These are phyloP conservation scores for Poicephalus meyeri DNA, from an alignment of 2,113 vertebrate genomes.

Conservation along the genomic window DNA sequence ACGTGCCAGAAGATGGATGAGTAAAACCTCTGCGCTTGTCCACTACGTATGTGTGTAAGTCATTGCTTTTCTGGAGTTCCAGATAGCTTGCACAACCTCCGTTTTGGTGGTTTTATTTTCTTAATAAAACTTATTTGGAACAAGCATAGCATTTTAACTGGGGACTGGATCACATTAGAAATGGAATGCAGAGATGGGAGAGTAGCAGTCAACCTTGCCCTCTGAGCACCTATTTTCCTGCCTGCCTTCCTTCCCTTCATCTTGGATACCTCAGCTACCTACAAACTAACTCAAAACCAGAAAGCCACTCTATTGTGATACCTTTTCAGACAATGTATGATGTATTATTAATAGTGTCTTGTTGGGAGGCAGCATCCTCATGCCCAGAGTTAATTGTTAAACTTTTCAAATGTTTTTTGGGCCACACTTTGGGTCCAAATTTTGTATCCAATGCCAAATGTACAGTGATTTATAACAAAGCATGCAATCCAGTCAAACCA, in stretches of 20 bases:
- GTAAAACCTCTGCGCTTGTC: neutral
- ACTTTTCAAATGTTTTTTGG: neutral
- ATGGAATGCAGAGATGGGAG: neutral
- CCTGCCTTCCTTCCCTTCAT: neutral
- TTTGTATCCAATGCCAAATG: neutral
- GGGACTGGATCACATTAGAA: constrained; percentile 5
- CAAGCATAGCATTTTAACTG: neutral
- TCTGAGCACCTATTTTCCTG: neutral
- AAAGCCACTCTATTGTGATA: neutral
- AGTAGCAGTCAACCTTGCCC: neutral
- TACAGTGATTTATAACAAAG: neutral
- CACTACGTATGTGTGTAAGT: neutral
- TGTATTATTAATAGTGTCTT: neutral
- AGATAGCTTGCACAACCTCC: constrained; percentile 47
- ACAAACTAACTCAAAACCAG: neutral
- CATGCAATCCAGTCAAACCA: neutral
- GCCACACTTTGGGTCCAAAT: neutral
- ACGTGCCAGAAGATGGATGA: constrained; percentile 10
- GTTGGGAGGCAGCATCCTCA: neutral
- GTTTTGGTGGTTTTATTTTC: constrained; percentile 7
- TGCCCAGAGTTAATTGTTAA: neutral
- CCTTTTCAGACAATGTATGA: neutral
- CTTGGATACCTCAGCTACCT: neutral
- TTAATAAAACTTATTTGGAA: constrained; percentile 11
- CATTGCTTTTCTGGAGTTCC: neutral